Evolutionary conservation across 2,888 invertebrate species (phyloP).

Genomic region (Pachymerium ferrugineum): DNA sequence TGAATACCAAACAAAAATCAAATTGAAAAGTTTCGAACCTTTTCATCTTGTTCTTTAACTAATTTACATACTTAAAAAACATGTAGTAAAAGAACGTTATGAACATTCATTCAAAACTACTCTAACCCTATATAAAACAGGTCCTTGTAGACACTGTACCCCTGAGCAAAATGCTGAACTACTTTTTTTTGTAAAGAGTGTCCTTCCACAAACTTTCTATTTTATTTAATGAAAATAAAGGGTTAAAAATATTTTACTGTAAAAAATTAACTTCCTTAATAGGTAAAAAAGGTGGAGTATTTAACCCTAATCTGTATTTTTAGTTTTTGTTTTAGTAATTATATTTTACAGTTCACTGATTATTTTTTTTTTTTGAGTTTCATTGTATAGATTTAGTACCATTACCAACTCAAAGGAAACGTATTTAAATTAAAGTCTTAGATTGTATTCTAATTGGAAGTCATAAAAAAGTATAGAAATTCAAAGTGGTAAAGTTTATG

Average conservation of each 20-base stretch:
- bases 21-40: too few species aligned
- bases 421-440: background rate
- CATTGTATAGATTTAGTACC: constrained; percentile 10
- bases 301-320: constrained; percentile 8
- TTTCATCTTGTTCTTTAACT: too few species aligned
- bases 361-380: background rate
- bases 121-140: constrained; percentile 1
- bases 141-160: background rate
- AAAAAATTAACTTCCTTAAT: constrained; percentile 8
- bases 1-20: too few species aligned
- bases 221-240: background rate
- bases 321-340: background rate
- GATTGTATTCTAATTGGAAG: background rate
- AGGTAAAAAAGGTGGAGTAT: constrained; percentile 4
- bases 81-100: too few species aligned
- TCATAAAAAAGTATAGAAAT: background rate
- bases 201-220: background rate
- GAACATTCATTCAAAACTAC: constrained; percentile 16
- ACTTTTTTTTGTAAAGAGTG: background rate
- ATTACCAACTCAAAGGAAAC: background rate
- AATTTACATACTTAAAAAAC: too few species aligned
- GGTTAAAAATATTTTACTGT: background rate
- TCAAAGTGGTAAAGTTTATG: background rate
- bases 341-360: constrained; percentile 19
- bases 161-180: background rate